A percentile compares a stretch with the other conserved stretches of the same genome.
phyloP scores from a whole-genome alignment of 2,113 vertebrate genomes.

The Zosterops borbonicus region DNA sequence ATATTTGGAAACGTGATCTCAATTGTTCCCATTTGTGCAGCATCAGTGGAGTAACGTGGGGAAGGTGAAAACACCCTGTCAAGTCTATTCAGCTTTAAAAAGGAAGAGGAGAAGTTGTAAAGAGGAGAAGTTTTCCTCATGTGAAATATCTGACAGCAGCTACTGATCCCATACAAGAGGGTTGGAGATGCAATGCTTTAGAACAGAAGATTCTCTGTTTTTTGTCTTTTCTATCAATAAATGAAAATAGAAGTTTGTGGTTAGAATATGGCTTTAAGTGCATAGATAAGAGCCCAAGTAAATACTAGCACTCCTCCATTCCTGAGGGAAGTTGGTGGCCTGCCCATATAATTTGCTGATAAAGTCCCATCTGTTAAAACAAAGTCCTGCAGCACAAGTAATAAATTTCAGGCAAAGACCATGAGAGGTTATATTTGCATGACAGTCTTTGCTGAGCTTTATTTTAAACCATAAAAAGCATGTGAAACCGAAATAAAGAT shows the following conservation, averaged over 20 bases:
- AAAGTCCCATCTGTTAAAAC: slow-evolving; percentile 85
- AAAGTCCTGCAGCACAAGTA: slow-evolving; percentile 69
- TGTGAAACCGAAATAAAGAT: slow-evolving; percentile 75
- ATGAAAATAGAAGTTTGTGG: slow-evolving; percentile 72
- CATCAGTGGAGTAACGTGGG: not conserved
- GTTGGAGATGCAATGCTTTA: not conserved
- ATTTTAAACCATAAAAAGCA: slow-evolving; percentile 62
- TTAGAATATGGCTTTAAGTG: slow-evolving; percentile 68
- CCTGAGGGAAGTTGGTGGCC: slow-evolving; percentile 76
- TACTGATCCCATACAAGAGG: not conserved
- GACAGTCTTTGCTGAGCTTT: slow-evolving; percentile 68
- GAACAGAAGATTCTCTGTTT: slow-evolving; percentile 59
- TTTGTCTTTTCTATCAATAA: slow-evolving; percentile 65
- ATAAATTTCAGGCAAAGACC: slow-evolving; percentile 76
- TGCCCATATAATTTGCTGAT: slow-evolving; percentile 81
- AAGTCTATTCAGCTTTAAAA: not conserved
- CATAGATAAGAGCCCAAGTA: slow-evolving; percentile 77
- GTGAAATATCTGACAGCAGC: not conserved
- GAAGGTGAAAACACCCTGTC: not conserved
- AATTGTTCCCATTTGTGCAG: not conserved
- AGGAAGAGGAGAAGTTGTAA: not conserved
- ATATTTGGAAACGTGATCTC: not conserved
- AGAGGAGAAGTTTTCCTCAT: not conserved
- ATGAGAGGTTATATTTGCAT: slow-evolving; percentile 73
- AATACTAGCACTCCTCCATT: slow-evolving; percentile 73